Base-by-base conservation (phyloP, 2,888 invertebrate genomes). In the Meganola albula region DNA sequence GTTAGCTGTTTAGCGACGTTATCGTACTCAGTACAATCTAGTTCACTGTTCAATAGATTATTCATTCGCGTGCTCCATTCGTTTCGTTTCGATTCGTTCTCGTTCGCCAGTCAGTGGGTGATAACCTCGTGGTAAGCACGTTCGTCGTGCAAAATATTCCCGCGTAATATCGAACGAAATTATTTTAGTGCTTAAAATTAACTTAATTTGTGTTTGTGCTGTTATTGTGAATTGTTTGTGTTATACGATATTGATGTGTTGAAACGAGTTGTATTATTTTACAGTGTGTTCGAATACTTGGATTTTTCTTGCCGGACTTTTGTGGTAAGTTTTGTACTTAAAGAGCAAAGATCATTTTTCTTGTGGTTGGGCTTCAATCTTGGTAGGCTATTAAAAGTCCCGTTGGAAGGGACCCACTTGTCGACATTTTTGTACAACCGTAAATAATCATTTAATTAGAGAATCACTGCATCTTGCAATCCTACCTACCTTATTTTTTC, bases 311-410 rank as follows among this genome's bases (percentile, higher is more conserved):
- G 56, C 55, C 45, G 51, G 42, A 31, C 63, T 72, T 74, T 75
- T 78, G 74, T 77, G 75, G 83, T 83, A 57, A 76, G 82, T 74
- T 37, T n/a, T n/a, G n/a, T n/a, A n/a, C n/a, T n/a, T 28, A 51
- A 52, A 57, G 54, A 60, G 44, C 34, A 59, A 46, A 55, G 58
- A 54, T 55, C 40, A 31, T 48, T 48, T 43, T 25, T 44, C 44
- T 37, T 45, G 28, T 38, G 31, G 37, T 38, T 31, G 21, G 24
- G 27, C 34, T n/a, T 20, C 20, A n/a, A 20, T 7, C n/a, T 24
- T 9, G 23, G 5, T 33, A 12, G 32, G 22, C 28, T 37, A 39
- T 46, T 42, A 37, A 16, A 37, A 47, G 44, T 47, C 35, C 45
- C 45, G 48, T 53, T 39, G 41, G 30, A 42, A 24, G 22, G 12